Evolutionary conservation across 2,888 invertebrate species (phyloP).

Genomic region (Bimastos eiseni): DNA sequence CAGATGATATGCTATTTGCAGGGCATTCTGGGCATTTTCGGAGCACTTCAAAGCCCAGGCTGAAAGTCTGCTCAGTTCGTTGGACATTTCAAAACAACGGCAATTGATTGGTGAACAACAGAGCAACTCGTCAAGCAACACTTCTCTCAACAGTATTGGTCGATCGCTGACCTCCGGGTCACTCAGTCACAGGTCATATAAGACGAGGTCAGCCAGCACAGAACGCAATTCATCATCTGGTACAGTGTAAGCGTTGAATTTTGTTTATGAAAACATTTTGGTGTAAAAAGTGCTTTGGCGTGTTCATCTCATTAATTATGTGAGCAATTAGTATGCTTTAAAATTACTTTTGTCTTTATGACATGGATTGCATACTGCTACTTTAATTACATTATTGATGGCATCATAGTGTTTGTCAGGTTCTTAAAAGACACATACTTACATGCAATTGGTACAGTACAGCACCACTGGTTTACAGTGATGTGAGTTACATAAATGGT

Average conservation of each 20-base stretch:
- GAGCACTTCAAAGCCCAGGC: constrained; percentile 89
- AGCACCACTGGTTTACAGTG: neutral
- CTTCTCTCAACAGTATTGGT: constrained; percentile 57
- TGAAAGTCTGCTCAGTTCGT: constrained; percentile 77
- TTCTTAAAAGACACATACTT: too few species aligned
- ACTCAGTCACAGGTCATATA: constrained; percentile 32
- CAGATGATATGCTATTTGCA: constrained; percentile 58
- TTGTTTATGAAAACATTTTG: constrained; percentile 14
- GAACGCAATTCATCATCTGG: constrained; percentile 31
- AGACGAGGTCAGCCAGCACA: constrained; percentile 40
- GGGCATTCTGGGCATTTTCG: constrained; percentile 87
- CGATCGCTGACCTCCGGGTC: constrained; percentile 27
- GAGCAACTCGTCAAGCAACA: constrained; percentile 62
- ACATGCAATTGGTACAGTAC: too few species aligned
- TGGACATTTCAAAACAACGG: constrained; percentile 78
- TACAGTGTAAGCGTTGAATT: constrained; percentile 26
- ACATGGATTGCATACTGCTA: neutral
- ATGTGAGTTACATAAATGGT: neutral
- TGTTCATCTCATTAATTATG: too few species aligned
- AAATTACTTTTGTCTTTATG: neutral
- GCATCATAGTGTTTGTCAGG: too few species aligned
- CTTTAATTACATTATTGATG: neutral
- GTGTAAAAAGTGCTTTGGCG: neutral
- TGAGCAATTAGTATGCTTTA: neutral
- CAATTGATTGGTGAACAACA: constrained; percentile 68